phyloP scores from a whole-genome alignment of 2,113 vertebrate species.

The Axis porcinus region DNA sequence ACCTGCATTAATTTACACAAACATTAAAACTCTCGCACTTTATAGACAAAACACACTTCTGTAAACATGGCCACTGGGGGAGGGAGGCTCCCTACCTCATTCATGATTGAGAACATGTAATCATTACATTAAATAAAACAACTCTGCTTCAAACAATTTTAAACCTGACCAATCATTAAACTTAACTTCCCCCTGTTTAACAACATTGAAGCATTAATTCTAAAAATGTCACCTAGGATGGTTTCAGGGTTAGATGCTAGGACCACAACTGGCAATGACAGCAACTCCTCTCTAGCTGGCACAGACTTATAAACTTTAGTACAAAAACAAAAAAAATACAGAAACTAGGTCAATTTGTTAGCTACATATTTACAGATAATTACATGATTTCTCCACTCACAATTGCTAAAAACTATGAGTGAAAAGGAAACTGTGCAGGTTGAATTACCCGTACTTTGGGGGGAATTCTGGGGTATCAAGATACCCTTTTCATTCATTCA shows the following conservation, averaged over 20 bases:
- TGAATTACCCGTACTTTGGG: slow-evolving; percentile 82
- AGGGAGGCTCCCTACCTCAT: slow-evolving; percentile 40
- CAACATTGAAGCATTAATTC: slow-evolving; percentile 74
- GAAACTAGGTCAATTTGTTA: slow-evolving; percentile 84
- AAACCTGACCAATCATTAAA: slow-evolving; percentile 58
- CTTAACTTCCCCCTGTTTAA: slow-evolving; percentile 44
- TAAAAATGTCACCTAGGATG: slow-evolving; percentile 73
- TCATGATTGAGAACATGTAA: slow-evolving; percentile 48
- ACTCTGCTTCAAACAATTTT: slow-evolving; percentile 47
- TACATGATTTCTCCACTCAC: slow-evolving; percentile 80
- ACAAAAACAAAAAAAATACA: slow-evolving; percentile 83
- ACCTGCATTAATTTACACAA: slow-evolving; percentile 67
- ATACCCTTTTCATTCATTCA: slow-evolving; percentile 66
- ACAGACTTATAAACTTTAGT: slow-evolving; percentile 83
- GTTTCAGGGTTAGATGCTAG: slow-evolving; percentile 75
- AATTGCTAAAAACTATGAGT: slow-evolving; percentile 77
- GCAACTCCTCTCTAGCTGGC: slow-evolving; percentile 81
- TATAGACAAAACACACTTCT: slow-evolving; percentile 38
- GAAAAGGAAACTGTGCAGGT: slow-evolving; percentile 81
- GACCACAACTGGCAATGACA: slow-evolving; percentile 78
- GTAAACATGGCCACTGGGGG: slow-evolving; percentile 66
- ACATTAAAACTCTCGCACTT: slow-evolving; percentile 63
- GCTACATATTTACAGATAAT: slow-evolving; percentile 85
- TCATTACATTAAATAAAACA: slow-evolving; percentile 50
- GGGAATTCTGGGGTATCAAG: slow-evolving; percentile 63